Conservation (phyloP, 2,113 vertebrate species). For the Erpornis zantholeuca region DNA sequence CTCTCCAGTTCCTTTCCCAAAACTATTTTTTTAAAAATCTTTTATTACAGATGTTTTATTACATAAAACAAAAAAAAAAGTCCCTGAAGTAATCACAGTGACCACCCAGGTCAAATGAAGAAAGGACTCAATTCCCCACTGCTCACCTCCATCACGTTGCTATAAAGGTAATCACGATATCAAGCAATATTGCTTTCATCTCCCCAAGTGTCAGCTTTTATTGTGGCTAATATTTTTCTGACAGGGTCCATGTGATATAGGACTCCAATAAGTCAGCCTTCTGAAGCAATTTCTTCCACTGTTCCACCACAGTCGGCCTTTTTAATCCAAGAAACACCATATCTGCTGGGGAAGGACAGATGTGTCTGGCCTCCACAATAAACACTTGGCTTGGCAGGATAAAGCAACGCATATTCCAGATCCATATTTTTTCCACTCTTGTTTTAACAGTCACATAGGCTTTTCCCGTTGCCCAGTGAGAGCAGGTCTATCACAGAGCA, state of each 20-base stretch:
- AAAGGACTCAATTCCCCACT: not conserved
- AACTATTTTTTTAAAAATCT: not conserved
- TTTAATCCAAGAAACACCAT: constrained; percentile 63
- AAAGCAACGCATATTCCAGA: constrained; percentile 59
- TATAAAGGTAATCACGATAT: not conserved
- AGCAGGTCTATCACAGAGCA: constrained; percentile 6
- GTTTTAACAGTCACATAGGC: constrained; percentile 50
- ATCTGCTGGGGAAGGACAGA: constrained; percentile 63
- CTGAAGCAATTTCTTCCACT: constrained; percentile 62
- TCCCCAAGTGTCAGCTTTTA: not conserved
- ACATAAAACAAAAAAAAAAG: not conserved
- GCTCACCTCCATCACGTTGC: not conserved
- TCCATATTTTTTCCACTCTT: constrained; percentile 63
- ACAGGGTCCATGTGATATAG: not conserved
- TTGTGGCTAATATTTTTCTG: constrained; percentile 22
- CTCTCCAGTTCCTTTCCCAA: constrained; percentile 13
- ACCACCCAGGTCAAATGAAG: not conserved
- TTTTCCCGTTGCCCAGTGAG: constrained; percentile 34
- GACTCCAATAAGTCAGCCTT: constrained; percentile 20
- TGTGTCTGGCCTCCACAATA: constrained; percentile 60
- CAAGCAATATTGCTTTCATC: constrained; percentile 15
- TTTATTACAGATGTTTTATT: constrained; percentile 35
- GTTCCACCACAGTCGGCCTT: constrained; percentile 13
- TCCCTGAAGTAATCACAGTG: not conserved
- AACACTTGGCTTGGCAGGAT: constrained; percentile 61